These are phyloP conservation scores for Lathamus discolor DNA, from an alignment of 2,113 vertebrate genomes.

Conservation along the genomic window DNA sequence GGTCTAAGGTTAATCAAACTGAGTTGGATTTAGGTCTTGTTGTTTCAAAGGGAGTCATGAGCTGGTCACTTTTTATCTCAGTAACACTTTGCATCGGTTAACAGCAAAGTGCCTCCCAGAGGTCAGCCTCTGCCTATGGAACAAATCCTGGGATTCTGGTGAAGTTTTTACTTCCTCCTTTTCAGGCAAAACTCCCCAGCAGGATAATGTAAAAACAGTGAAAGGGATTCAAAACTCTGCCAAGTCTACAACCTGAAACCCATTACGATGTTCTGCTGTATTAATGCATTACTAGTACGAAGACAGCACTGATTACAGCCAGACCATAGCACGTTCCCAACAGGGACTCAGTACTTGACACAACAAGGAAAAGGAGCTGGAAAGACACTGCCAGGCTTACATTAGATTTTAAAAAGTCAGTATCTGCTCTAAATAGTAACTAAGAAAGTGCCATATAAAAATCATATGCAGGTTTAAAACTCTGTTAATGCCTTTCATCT, in stretches of 20 bases:
- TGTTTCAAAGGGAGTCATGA: background rate
- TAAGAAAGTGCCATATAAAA: slow-evolving; percentile 27
- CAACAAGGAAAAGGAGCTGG: background rate
- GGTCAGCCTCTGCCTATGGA: slow-evolving; percentile 31
- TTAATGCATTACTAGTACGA: background rate
- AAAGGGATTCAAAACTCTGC: background rate
- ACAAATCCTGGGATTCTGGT: background rate
- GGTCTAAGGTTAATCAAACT: background rate
- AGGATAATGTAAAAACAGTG: background rate
- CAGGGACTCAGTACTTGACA: background rate
- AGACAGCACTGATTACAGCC: background rate
- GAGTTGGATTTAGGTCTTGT: background rate
- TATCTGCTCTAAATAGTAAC: slow-evolving; percentile 3
- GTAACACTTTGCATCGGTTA: background rate
- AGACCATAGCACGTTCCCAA: background rate
- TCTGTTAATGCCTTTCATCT: background rate
- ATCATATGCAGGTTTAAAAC: background rate
- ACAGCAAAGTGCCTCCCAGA: slow-evolving; percentile 2
- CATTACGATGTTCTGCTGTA: background rate
- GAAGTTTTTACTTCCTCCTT: slow-evolving; percentile 14
- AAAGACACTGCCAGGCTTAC: slow-evolving; percentile 34
- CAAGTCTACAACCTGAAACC: background rate
- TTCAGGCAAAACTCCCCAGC: slow-evolving; percentile 13
- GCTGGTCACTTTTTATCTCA: background rate
- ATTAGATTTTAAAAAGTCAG: slow-evolving; percentile 5